Evolutionary conservation across 1,140 invertebrate genomes (phyloP).

Genomic region (Sesamia nonagrioides): DNA sequence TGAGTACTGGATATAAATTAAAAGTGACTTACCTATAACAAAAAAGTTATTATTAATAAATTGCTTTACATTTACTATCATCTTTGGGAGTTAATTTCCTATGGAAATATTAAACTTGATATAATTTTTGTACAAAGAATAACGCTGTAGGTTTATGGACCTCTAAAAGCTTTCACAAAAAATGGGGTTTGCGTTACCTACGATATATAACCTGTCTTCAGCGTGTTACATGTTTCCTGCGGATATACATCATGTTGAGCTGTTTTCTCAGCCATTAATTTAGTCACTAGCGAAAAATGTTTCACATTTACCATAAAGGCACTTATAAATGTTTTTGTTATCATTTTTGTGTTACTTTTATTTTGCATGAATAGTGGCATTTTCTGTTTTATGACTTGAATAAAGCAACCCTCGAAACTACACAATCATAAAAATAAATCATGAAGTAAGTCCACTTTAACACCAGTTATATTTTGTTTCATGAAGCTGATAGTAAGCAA

Average conservation of each 20-base stretch:
- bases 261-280: conserved; percentile 70
- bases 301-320: conserved; percentile 47
- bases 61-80: neutral
- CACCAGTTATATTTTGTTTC: neutral
- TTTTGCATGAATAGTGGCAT: neutral
- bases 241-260: conserved; percentile 69
- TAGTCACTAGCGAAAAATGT: conserved; percentile 62
- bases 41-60: neutral
- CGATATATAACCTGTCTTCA: conserved; percentile 66
- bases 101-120: conserved; percentile 7
- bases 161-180: conserved; percentile 57
- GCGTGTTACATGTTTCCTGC: conserved; percentile 68
- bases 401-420: neutral
- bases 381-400: neutral
- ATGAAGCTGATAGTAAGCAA: neutral
- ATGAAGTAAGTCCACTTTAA: no score
- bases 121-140: conserved; percentile 40
- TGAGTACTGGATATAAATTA: neutral
- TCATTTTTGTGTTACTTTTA: conserved; percentile 1
- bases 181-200: conserved; percentile 61
- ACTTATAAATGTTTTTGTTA: conserved; percentile 25
- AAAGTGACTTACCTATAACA: conserved; percentile 40
- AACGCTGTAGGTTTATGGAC: conserved; percentile 49
- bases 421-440: neutral
- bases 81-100: neutral